Percentiles rank a stretch among this genome's conserved stretches.
These are phyloP conservation scores for Drosophila watanabei DNA, from an alignment of 1,140 invertebrate genomes.

Conservation along the genomic window DNA sequence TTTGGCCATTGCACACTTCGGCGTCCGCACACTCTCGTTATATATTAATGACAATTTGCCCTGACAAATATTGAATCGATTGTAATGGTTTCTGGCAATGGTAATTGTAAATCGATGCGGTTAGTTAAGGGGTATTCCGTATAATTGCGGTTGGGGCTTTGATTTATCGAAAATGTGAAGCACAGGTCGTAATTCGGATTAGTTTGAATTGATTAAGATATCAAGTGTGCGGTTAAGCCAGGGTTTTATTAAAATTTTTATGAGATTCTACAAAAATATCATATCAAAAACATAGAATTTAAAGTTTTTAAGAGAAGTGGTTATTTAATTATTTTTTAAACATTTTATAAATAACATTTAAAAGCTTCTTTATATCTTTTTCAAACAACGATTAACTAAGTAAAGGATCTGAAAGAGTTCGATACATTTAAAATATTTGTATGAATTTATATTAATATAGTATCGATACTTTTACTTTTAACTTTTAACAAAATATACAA, in stretches of 20 bases:
- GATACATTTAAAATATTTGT: too few relatives aligned
- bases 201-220: constrained; percentile 27
- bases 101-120: constrained; percentile 54
- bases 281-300: background rate
- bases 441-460: too few relatives aligned
- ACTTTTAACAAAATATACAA: too few relatives aligned
- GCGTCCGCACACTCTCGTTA: constrained; percentile 34
- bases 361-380: too few relatives aligned
- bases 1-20: constrained; percentile 30
- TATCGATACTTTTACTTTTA: too few relatives aligned
- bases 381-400: too few relatives aligned
- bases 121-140: constrained; percentile 43
- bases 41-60: constrained; percentile 59
- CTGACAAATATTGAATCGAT: constrained; percentile 66
- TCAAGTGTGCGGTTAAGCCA: background rate
- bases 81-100: constrained; percentile 56
- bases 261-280: background rate
- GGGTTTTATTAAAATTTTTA: background rate
- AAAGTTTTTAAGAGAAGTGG: too few relatives aligned
- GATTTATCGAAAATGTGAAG: constrained; percentile 32
- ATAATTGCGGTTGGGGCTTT: constrained; percentile 34
- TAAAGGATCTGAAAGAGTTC: too few relatives aligned
- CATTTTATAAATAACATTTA: too few relatives aligned
- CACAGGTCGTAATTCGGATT: constrained; percentile 25
- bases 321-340: too few relatives aligned